phyloP scores from a whole-genome alignment of 1,140 invertebrate species.

The Oryctes rhinoceros region DNA sequence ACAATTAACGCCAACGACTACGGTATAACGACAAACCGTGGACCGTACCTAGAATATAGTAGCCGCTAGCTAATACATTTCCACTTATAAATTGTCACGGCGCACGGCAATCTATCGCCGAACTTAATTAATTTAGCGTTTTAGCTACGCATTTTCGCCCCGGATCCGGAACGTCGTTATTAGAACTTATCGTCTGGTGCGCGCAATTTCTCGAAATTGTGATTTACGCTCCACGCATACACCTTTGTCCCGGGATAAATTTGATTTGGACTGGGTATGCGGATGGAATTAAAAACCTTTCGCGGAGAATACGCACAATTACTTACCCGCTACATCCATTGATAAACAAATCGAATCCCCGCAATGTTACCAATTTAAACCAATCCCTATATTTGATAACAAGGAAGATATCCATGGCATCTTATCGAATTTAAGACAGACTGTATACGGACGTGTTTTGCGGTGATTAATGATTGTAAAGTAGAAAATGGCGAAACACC shows the following conservation, averaged over 20 bases:
- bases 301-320: too few species aligned
- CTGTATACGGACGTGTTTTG: too few species aligned
- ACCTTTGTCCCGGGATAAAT: background rate
- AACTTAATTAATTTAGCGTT: slow-evolving; percentile 3
- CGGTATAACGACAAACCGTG: background rate
- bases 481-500: too few species aligned
- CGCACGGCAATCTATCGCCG: background rate
- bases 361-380: too few species aligned
- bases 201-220: background rate
- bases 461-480: too few species aligned
- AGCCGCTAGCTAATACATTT: background rate
- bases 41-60: background rate
- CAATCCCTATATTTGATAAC: too few species aligned
- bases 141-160: slow-evolving; percentile 9
- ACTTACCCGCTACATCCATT: too few species aligned
- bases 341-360: too few species aligned
- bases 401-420: too few species aligned
- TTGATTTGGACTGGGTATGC: too few species aligned
- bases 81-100: background rate
- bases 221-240: background rate
- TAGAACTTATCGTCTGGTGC: slow-evolving; percentile 6
- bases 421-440: too few species aligned
- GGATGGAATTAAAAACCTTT: too few species aligned
- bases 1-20: background rate
- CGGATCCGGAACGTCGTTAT: background rate